Base-by-base conservation (phyloP, 2,888 invertebrate species). In the Taenaris catops region DNA sequence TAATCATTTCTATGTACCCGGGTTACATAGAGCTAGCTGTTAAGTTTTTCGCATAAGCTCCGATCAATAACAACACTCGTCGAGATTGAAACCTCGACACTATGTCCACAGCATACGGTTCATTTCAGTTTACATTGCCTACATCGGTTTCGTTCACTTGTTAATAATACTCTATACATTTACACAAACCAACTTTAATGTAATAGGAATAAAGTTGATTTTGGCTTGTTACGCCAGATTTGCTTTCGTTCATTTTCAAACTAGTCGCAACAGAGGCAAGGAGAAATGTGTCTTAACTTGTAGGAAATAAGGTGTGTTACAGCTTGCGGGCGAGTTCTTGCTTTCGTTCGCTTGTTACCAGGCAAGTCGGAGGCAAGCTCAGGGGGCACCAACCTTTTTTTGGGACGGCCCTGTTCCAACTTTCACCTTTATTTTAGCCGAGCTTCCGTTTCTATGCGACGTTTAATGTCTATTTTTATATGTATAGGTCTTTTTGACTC, bases 281-380 rank as follows among this genome's bases (percentile, higher is more conserved):
- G 1, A 0, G 52, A 58, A 58, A 34, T 18, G 2, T n/a, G 10
- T 49, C 57, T 35, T 39, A 63, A 56, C 2, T 0, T 0, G 0
- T 0, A 1, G 0, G 4, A 0, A 0, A 16, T 63, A 70, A 44
- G 44, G 61, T 55, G 8, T 17, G 46, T 32, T 49, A 44, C 65
- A 2, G 25, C 4, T 19, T 51, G 58, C 7, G 1, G 2, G 2
- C 7, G 3, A 27, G 3, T 34, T 27, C 32, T 55, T 63, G 74
- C 75, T 74, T 75, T 72, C 71, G 63, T 72, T 68, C 67, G 66
- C 61, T 65, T 84, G 84, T 84, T 84, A 68, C 84, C 72, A 83
- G 74, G 78, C 83, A 66, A 47, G 47, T 41, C 47, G 50, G 52
- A 50, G 60, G 66, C 58, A 53, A 55, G 41, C 41, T 41, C 50